These are phyloP conservation scores for Dicycla oo DNA, from an alignment of 2,888 invertebrate species.

Conservation along the genomic window DNA sequence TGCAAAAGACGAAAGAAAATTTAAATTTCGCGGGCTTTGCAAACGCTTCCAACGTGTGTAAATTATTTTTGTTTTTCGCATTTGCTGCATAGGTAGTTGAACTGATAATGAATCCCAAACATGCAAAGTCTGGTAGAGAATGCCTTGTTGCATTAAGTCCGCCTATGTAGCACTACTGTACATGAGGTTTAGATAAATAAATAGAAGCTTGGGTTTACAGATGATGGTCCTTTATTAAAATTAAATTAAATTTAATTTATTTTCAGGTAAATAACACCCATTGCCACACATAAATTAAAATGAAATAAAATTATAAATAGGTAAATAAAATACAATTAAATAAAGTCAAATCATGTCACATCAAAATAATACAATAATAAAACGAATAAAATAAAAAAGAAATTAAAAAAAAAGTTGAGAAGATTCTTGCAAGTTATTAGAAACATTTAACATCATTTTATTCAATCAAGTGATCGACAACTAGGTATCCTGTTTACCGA, in stretches of 20 bases:
- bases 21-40: too few relatives aligned
- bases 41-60: constrained; percentile 2
- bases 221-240: neutral
- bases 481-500: neutral
- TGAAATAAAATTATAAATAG: too few relatives aligned
- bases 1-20: too few relatives aligned
- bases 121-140: neutral
- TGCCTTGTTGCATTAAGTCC: neutral
- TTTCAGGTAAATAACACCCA: too few relatives aligned
- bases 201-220: neutral
- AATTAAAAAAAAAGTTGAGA: too few relatives aligned
- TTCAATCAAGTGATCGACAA: neutral
- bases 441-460: neutral
- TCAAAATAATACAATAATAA: too few relatives aligned
- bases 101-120: neutral
- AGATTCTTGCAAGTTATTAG: neutral
- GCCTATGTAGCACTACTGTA: neutral
- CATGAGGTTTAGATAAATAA: neutral
- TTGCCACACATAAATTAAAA: too few relatives aligned
- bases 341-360: too few relatives aligned
- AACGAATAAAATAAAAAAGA: too few relatives aligned
- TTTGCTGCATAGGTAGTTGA: constrained; percentile 3
- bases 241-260: too few relatives aligned
- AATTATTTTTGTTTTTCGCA: neutral
- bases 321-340: too few relatives aligned